These are phyloP conservation scores for Celastrina argiolus DNA, from an alignment of 2,888 invertebrate species.

Conservation along the genomic window DNA sequence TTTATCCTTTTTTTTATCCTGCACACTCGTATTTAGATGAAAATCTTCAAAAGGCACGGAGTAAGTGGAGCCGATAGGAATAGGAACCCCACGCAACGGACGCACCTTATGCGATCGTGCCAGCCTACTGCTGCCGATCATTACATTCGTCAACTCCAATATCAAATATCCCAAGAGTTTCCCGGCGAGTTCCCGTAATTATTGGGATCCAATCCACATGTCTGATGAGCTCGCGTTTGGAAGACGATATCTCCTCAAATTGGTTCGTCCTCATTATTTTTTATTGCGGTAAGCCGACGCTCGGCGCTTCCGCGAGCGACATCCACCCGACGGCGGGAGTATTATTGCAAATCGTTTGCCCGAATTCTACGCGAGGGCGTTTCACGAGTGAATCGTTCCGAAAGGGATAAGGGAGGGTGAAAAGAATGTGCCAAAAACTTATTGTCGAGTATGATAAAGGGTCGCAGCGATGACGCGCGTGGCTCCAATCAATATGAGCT, in stretches of 20 bases:
- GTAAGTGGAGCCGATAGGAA: too few species aligned
- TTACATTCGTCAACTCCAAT: background rate
- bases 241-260: background rate
- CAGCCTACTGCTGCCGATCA: background rate
- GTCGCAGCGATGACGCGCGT: background rate
- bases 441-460: constrained; percentile 4
- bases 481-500: background rate
- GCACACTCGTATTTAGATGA: too few species aligned
- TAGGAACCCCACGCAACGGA: too few species aligned
- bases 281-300: background rate
- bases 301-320: background rate
- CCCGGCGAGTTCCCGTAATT: background rate
- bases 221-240: background rate
- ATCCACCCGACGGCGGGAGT: background rate
- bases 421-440: background rate
- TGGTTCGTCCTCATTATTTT: background rate
- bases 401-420: background rate
- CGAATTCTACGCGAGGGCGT: background rate
- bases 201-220: background rate
- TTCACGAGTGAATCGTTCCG: background rate
- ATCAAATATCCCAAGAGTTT: background rate
- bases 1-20: too few species aligned
- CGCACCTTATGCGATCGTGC: too few species aligned
- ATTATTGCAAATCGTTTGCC: background rate
- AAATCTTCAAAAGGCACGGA: too few species aligned